Base-by-base conservation (phyloP, 2,113 vertebrate genomes). In the Pyxicephalus adspersus region DNA sequence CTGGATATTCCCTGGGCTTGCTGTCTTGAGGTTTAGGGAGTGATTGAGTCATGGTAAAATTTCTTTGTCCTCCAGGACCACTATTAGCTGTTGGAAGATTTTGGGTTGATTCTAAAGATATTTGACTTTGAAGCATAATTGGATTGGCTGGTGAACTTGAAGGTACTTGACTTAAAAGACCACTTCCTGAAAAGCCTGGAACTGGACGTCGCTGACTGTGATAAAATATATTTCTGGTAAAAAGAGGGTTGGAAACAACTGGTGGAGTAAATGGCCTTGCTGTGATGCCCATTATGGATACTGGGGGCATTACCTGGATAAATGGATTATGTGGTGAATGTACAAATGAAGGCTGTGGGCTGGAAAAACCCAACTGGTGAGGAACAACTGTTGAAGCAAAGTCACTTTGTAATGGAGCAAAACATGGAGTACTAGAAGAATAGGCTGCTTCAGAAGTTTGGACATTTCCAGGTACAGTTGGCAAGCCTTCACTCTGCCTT, bases 291-390 rank as follows among this genome's bases (percentile, higher is more conserved):
- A 86, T 84, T 11, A 93, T 84, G 20, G 92, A 70, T 79, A 92
- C 61, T 0, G 91, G 74, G 0, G 92, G 90, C 83, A 90, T 4
- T 0, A 91, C 81, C 1, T 91, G 94, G 22, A 93, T 86, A 57
- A 98, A 98, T 0, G 96, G 96, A 64, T 98, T 98, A 2, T 95
- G 92, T 4, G 94, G 87, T 0, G 90, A 86, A 54, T 92, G 94
- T 5, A 87, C 81, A 66, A 94, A 93, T 1, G 89, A 85, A 0
- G 89, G 75, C 3, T 91, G 89, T 1, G 86, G 81, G 22, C 90
- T 85, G 7, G 91, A 87, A 13, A 90, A 94, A 61, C 90, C 88
- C 2, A 93, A 88, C 0, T 91, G 91, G 0, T 90, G 92, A 15
- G 87, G 86, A 9, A 92, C 87, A 60, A 85, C 85, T 0, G 84